Percentiles rank a stretch among this genome's conserved stretches.
phyloP scores from a whole-genome alignment of 2,797 vertebrate species.

The Dermochelys coriacea region DNA sequence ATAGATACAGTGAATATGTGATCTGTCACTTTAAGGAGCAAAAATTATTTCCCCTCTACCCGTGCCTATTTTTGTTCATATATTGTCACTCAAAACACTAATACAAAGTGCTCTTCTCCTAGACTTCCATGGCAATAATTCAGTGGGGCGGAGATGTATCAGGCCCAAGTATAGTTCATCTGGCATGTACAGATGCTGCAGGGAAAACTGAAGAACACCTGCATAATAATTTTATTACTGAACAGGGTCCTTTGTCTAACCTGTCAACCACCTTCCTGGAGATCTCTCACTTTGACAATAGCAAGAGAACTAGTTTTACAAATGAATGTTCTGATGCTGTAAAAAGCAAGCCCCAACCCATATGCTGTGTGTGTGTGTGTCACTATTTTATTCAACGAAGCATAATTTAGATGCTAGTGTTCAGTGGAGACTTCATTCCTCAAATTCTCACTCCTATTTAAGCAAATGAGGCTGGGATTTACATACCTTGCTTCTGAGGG shows the following conservation, averaged over 20 bases:
- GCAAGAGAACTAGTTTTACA: conserved; percentile 73
- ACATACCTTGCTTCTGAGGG: conserved; percentile 68
- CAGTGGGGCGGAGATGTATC: background rate
- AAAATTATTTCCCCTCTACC: background rate
- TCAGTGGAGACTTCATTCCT: conserved; percentile 32
- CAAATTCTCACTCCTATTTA: conserved; percentile 72
- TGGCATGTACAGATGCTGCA: conserved; percentile 68
- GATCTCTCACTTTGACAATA: conserved; percentile 73
- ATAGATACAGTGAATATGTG: background rate
- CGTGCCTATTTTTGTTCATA: background rate
- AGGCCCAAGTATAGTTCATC: conserved; percentile 21
- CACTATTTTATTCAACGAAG: conserved; percentile 57
- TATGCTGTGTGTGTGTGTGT: background rate
- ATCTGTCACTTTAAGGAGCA: background rate
- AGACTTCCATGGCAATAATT: conserved; percentile 20
- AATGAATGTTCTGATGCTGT: conserved; percentile 51
- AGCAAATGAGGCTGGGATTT: conserved; percentile 57
- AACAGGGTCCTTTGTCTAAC: conserved; percentile 74
- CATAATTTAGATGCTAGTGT: conserved; percentile 59
- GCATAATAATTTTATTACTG: conserved; percentile 64
- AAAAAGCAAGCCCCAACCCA: conserved; percentile 72
- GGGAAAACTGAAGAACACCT: conserved; percentile 73
- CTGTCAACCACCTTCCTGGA: conserved; percentile 71
- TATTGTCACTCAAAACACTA: background rate
- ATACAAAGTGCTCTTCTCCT: conserved; percentile 13